A percentile compares a stretch with the other conserved stretches of the same genome.
Evolutionary conservation across 2,113 vertebrate species (phyloP).

Genomic region (Albula goreensis): DNA sequence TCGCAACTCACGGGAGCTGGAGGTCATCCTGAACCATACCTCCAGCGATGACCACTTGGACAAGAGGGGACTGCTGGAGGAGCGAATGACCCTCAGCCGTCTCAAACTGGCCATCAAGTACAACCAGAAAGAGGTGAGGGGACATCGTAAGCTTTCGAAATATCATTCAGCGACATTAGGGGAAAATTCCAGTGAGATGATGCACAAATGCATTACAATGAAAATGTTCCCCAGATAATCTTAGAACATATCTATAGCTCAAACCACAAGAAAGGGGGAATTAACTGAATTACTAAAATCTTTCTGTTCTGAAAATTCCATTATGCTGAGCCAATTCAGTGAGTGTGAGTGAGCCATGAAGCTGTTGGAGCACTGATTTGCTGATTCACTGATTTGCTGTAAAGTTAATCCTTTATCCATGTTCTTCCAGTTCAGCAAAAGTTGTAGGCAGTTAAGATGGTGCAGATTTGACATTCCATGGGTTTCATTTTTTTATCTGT

Average conservation of each 20-base stretch:
- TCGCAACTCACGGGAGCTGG: slow-evolving; percentile 94
- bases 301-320: too few species aligned
- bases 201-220: too few species aligned
- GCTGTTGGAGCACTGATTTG: too few species aligned
- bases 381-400: too few species aligned
- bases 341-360: too few species aligned
- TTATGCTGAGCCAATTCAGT: too few species aligned
- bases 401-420: background rate
- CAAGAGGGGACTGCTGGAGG: slow-evolving; percentile 92
- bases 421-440: background rate
- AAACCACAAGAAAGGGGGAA: too few species aligned
- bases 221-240: too few species aligned
- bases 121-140: slow-evolving; percentile 94
- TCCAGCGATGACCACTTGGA: slow-evolving; percentile 88
- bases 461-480: background rate
- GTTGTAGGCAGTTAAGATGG: background rate
- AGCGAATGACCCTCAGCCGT: slow-evolving; percentile 97
- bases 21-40: slow-evolving; percentile 96
- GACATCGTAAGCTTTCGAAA: background rate
- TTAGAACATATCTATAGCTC: too few species aligned
- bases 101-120: slow-evolving; percentile 98
- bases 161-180: too few species aligned
- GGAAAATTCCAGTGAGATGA: too few species aligned
- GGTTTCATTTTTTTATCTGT: background rate
- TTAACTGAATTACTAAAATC: too few species aligned